Base-by-base conservation (phyloP, 2,797 vertebrate species). In the Antrozous pallidus region DNA sequence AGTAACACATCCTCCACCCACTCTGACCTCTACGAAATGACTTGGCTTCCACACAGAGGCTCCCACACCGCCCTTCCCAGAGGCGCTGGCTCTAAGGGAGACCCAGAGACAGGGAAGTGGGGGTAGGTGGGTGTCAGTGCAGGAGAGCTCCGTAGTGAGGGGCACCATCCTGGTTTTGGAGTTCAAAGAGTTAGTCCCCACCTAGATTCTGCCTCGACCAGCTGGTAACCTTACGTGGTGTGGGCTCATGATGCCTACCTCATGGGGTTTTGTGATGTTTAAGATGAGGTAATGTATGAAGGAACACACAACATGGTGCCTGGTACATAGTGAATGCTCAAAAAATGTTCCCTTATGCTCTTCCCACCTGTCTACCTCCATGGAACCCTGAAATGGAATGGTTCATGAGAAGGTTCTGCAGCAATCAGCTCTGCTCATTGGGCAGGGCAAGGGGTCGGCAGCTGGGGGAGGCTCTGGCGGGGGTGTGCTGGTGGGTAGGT, bases 1-100 rank as follows among this genome's bases (percentile, higher is more conserved):
- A 78, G 83, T 83, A 91, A 78, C 63, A 88, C 63, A 90, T 95
- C 73, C 89, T 95, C 94, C 69, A 70, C 96, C 91, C 90, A 94
- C 94, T 74, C 86, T 69, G 2, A 45, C 74, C 91, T 93, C 40
- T n/a, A 45, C 56, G 74, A 92, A 89, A 87, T 8, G 26, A 74
- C 42, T 93, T 93, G 87, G 87, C 90, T 94, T 94, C 28, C 63
- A 47, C 18, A 36, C 47, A 63, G 14, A 87, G 71, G 67, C 38
- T 83, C 79, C 71, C 56, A 90, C 75, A 42, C 47, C 54, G 73
- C 33, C 31, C 61, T 94, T 65, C 28, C 67, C 83, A 84, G 87
- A 88, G 54, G 49, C 0, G 0, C 36, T 78, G 6, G 28, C 31
- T 92, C 61, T 47, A 45, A 58, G 33, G 22, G 77, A 89, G 65